Evolutionary conservation across 2,797 vertebrate species (phyloP), one percentile per base, ranked within the genome.

Genomic region (Carduelis carduelis): DNA sequence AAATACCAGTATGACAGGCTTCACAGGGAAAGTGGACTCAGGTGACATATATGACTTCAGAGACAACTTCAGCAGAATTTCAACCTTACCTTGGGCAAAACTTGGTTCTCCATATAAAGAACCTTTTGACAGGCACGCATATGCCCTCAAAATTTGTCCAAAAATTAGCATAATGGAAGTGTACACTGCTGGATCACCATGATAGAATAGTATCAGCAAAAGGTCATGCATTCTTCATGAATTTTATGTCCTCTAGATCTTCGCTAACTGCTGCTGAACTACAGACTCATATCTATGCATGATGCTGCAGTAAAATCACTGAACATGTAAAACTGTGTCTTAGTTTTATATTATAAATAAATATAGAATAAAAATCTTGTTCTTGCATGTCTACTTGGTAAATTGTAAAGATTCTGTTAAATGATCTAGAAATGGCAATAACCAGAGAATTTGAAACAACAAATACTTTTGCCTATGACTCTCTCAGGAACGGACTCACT

Each of bases 41-140:
- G 35, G 50, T 47, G 66, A 71, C 24, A 26, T 27, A 5, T 3
- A 28, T 5, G 32, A 82, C 37, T 70, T 76, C 52, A 82, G 68
- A 70, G 59, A 46, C 34, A 65, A 32, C 66, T 85, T 77, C 61
- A 74, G 30, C 41, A 80, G 44, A 75, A n/a, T 34, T 18, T 89
- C 85, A 78, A 5, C 65, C 35, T 87, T 56, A 93, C 49, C 53
- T 50, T 41, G 35, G 89, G 41, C 60, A 66, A 93, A 87, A 91
- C 32, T 16, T 53, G 50, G n/a, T 61, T 24, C 66, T 88, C 53
- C 65, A 81, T 35, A 39, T 23, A 83, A 64, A 87, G 57, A n/a
- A 57, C 11, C 23, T 52, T 30, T 11, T 49, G 22, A 81, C 13
- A 83, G 46, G 55, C 35, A 89, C 0, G 2, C 43, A 82, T 3